Base-by-base conservation (phyloP, 2,113 vertebrate species). In the Lamprologus ornatipinnis region DNA sequence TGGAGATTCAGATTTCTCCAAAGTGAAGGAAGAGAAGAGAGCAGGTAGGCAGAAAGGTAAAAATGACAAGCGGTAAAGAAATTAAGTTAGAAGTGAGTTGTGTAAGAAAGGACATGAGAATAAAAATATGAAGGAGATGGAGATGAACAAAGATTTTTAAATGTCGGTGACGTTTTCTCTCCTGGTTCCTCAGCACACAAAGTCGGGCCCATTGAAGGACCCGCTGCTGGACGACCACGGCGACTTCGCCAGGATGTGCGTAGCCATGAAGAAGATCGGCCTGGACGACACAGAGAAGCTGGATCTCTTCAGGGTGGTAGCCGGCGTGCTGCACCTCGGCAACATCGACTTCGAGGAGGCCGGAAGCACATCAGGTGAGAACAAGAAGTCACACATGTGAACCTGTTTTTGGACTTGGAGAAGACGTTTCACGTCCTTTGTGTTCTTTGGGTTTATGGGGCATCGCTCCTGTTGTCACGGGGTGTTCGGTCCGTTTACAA, bases 291-390 rank as follows among this genome's bases (percentile, higher is more conserved):
- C 93, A 4, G 99, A 99, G 96, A 99, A 99, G 88, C 97, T 99
- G 81, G 98, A 99, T 93, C 96, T 99, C 86, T 99, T 99, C 94
- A 92, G 98, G 81, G 98, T 99, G 58, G 99, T 99, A 79, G 98
- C 98, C 2, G 99, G 99, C 5, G 99, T 99, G 63, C 96, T 99
- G 85, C 98, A 99, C 91, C 98, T 99, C 80, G 99, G 99, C 33
- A 99, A 99, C 93, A 96, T 99, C 9, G 97, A 99, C 96, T 99
- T 99, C n/a, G 98, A 99, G 92, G 99, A 99, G 97, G 97, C 98
- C 0, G 98, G 99, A 9, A 99, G 97, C 95, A 98, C 97, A 49
- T 99, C 98, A 96, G 98, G 98, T 94, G 84, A 87, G 87, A 55
- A 11, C 42, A 17, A 51, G 4, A 65, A 19, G 23, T 19, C 37